These are phyloP conservation scores for Parthenolecanium corni DNA, from an alignment of 2,888 invertebrate genomes.

Conservation along the genomic window DNA sequence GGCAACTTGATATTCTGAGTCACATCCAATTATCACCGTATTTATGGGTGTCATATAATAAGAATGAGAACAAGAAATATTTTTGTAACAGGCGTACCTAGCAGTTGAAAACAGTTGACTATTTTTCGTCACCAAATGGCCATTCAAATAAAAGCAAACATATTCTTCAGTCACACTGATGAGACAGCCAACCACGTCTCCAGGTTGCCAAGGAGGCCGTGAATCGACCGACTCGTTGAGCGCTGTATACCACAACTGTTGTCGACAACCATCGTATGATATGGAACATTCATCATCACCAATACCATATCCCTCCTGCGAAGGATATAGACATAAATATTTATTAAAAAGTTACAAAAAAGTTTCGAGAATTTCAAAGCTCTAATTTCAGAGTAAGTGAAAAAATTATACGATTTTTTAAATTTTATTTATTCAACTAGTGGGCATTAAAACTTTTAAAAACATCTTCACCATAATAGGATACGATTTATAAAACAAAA, in stretches of 20 bases:
- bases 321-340: too few relatives aligned
- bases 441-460: too few relatives aligned
- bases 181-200: constrained; percentile 74
- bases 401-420: neutral
- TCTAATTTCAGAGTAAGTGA: too few relatives aligned
- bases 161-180: constrained; percentile 56
- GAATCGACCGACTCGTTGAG: constrained; percentile 54
- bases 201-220: constrained; percentile 64
- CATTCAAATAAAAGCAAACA: constrained; percentile 74
- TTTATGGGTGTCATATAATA: too few relatives aligned
- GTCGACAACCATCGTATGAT: constrained; percentile 85
- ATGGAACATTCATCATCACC: constrained; percentile 83
- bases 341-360: neutral
- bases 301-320: constrained; percentile 84
- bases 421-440: neutral
- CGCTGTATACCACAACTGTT: constrained; percentile 81
- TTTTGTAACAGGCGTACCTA: too few relatives aligned
- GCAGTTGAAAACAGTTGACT: constrained; percentile 63
- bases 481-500: too few relatives aligned
- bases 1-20: too few relatives aligned
- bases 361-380: too few relatives aligned
- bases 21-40: too few relatives aligned
- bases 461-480: too few relatives aligned
- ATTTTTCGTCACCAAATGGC: constrained; percentile 54
- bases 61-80: too few relatives aligned